Conservation (phyloP, 1,140 invertebrate genomes). For the Drosophila quadrilineata region DNA sequence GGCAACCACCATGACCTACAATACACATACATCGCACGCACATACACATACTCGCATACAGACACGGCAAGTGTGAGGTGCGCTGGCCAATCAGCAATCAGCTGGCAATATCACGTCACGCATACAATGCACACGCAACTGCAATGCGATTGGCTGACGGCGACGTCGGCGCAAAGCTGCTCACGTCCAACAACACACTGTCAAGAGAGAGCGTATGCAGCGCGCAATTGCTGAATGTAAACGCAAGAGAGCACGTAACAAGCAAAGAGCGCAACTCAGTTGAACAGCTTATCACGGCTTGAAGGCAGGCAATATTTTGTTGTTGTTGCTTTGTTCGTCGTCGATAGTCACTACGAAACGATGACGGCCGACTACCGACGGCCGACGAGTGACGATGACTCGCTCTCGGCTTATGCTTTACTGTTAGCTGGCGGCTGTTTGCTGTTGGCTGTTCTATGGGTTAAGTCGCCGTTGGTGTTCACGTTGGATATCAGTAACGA, state of each 20-base stretch:
- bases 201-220: constrained; percentile 4
- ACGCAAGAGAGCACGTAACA: not conserved
- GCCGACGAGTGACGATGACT: constrained; percentile 20
- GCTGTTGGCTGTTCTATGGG: constrained; percentile 36
- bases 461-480: constrained; percentile 64
- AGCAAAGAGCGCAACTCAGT: not conserved
- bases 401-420: too few relatives aligned
- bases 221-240: constrained; percentile 35
- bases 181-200: not conserved
- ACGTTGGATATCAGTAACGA: constrained; percentile 74
- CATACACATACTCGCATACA: not conserved
- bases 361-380: too few relatives aligned
- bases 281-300: constrained; percentile 25
- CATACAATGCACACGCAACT: constrained; percentile 9
- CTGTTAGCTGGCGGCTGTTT: constrained; percentile 20
- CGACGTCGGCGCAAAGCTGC: constrained; percentile 22
- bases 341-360: constrained; percentile 16
- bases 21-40: constrained; percentile 3
- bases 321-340: constrained; percentile 7
- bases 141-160: constrained; percentile 20
- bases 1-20: constrained; percentile 40
- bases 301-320: not conserved
- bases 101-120: constrained; percentile 16
- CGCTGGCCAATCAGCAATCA: constrained; percentile 15
- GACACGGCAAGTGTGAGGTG: too few relatives aligned